Evolutionary conservation across 2,797 vertebrate species (phyloP).

Genomic region (Gymnoscopelus braueri): DNA sequence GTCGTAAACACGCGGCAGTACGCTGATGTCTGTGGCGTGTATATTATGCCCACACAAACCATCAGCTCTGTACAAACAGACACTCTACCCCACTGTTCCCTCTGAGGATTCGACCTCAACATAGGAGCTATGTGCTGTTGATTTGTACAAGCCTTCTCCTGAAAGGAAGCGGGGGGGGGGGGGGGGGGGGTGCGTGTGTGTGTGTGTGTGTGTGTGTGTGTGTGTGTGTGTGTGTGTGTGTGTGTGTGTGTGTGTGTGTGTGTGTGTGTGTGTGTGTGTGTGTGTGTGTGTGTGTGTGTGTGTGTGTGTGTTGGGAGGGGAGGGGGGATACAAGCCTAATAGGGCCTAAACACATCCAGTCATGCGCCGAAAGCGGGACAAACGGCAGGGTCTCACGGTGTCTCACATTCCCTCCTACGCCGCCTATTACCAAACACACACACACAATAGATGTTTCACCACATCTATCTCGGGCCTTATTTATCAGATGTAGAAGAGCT

Average conservation of each 20-base stretch:
- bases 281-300: slow-evolving; percentile 5
- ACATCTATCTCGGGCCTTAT: no score
- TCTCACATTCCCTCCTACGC: slow-evolving; percentile 79
- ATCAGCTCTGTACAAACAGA: slow-evolving; percentile 57
- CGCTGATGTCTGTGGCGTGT: no score
- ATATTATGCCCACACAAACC: slow-evolving; percentile 48
- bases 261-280: neutral
- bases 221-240: slow-evolving; percentile 1
- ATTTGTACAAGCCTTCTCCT: slow-evolving; percentile 27
- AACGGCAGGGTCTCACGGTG: slow-evolving; percentile 89
- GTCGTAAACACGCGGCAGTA: no score
- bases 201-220: slow-evolving; percentile 24
- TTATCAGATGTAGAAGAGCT: no score
- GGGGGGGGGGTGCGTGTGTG: slow-evolving; percentile 2
- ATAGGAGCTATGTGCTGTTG: slow-evolving; percentile 21
- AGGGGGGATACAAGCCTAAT: slow-evolving; percentile 80
- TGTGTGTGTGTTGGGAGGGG: neutral
- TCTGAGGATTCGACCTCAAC: slow-evolving; percentile 75
- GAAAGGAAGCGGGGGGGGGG: slow-evolving; percentile 69
- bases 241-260: slow-evolving; percentile 4
- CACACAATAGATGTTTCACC: no score
- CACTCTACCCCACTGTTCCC: slow-evolving; percentile 57
- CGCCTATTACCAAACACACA: slow-evolving; percentile 4
- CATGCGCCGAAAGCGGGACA: slow-evolving; percentile 93
- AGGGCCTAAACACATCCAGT: slow-evolving; percentile 93